phyloP scores from a whole-genome alignment of 2,797 vertebrate species.

The Lacerta bilineata region DNA sequence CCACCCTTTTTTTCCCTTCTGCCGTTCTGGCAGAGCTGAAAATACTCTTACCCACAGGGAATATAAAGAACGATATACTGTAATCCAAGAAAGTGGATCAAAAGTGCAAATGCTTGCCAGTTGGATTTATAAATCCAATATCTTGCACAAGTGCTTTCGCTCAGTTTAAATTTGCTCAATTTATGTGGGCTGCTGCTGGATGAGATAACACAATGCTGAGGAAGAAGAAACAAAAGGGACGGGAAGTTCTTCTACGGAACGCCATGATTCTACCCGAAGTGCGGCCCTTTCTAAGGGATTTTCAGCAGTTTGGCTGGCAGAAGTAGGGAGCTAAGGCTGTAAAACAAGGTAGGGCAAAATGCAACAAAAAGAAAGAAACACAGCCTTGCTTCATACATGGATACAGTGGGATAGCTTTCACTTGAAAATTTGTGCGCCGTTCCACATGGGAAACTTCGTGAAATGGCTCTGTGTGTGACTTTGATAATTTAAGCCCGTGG shows the following conservation, averaged over 20 bases:
- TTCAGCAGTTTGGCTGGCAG: not conserved
- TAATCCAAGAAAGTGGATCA: conserved; percentile 30
- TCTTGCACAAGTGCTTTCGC: conserved; percentile 2
- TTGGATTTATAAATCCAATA: conserved; percentile 24
- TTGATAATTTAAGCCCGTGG: not conserved
- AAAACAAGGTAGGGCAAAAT: not conserved
- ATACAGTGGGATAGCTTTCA: not conserved
- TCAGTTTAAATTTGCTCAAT: conserved; percentile 12
- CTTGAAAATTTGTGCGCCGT: not conserved
- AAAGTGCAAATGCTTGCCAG: conserved; percentile 18
- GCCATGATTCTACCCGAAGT: not conserved
- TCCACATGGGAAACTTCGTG: not conserved
- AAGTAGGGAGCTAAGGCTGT: not conserved
- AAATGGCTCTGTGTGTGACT: not conserved
- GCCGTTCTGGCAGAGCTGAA: conserved; percentile 26
- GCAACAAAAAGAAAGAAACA: not conserved
- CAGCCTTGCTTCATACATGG: not conserved
- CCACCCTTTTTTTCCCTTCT: not conserved
- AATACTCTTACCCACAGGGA: conserved; percentile 31
- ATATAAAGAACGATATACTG: conserved; percentile 16
- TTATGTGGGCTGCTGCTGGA: not conserved
- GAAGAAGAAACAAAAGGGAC: not conserved
- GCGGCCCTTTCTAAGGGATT: not conserved
- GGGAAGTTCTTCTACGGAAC: not conserved
- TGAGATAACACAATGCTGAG: not conserved